Base-by-base conservation (phyloP, 1,140 invertebrate species). In the Brachystomella parvula region DNA sequence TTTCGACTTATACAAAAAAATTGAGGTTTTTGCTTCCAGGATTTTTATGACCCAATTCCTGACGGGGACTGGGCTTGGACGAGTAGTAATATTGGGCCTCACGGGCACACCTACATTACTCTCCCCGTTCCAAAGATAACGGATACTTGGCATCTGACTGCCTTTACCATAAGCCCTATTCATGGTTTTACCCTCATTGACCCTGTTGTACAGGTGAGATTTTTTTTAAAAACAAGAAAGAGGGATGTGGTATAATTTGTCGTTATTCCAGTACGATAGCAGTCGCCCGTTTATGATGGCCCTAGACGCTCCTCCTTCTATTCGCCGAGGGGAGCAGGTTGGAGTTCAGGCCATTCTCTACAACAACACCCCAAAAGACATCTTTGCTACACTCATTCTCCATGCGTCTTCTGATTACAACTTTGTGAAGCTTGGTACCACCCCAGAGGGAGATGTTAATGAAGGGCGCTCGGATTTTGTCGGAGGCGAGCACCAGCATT, bases 321-420 rank as follows among this genome's bases (percentile, higher is more conserved):
- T 82, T 64, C 75, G 79, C 2, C 74, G 80, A 32, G 84, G 84
- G n/a, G 84, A 86, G 75, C 83, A 84, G 67, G 72, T 86, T 28
- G 81, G 82, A 2, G 71, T 85, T 0, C 72, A 82, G 24, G 77
- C 83, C 0, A 76, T 81, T 19, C 75, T 84, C 6, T 81, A 82
- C 66, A 86, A 85, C 73, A 80, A 82, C 67, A 79, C 80, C 73
- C 61, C 69, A 0, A 67, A 69, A 26, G 75, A 79, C 56, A 73
- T 77, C 31, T 71, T 77, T n/a, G 77, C 77, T 9, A 62, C 76
- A 12, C 61, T 80, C 3, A 71, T 67, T 0, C 63, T 80, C 0
- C 74, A 75, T 30, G 75, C 75, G 2, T 81, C 82, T 0, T 73
- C 77, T 30, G 76, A 82, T 57, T 83, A 83, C 71, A 75, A 78